A percentile compares a stretch with the other conserved stretches of the same genome.
Evolutionary conservation across 2,888 invertebrate species (phyloP).

Genomic region (Agrenia bidenticulata): DNA sequence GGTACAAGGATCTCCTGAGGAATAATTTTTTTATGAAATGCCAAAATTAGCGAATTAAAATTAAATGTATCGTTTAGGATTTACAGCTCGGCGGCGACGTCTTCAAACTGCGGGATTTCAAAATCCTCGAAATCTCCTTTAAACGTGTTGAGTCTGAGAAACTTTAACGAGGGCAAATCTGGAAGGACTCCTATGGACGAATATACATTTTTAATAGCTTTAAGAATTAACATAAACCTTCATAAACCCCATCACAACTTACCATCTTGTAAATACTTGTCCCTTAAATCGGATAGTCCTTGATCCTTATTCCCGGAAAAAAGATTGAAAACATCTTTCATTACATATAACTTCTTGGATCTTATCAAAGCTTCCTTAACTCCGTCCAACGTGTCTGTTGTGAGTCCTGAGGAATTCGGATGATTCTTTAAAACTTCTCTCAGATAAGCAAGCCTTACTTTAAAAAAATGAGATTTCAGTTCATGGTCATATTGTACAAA

Average conservation of each 20-base stretch:
- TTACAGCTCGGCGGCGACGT: slow-evolving; percentile 28
- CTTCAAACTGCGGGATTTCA: slow-evolving; percentile 32
- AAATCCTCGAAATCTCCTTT: slow-evolving; percentile 16
- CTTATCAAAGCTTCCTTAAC: slow-evolving; percentile 21
- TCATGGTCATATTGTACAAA: neutral
- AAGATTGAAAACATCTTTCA: slow-evolving; percentile 32
- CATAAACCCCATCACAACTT: too few species aligned
- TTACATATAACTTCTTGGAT: slow-evolving; percentile 23
- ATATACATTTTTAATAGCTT: too few species aligned
- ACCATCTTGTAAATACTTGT: slow-evolving; percentile 30
- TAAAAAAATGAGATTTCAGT: slow-evolving; percentile 7
- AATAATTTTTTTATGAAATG: too few species aligned
- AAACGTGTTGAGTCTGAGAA: slow-evolving; percentile 13
- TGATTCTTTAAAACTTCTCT: slow-evolving; percentile 25
- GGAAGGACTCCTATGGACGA: slow-evolving; percentile 25
- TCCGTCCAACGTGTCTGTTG: slow-evolving; percentile 17
- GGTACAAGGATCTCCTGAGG: too few species aligned
- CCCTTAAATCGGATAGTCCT: neutral
- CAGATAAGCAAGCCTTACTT: slow-evolving; percentile 25
- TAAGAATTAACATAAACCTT: too few species aligned
- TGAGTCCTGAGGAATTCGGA: slow-evolving; percentile 26
- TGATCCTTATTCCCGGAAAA: slow-evolving; percentile 23
- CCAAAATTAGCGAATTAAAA: too few species aligned
- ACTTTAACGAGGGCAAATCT: slow-evolving; percentile 23
- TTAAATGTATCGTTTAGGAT: too few species aligned